Percentiles rank a stretch among this genome's conserved stretches.
These are phyloP conservation scores for Hydra vulgaris DNA, from an alignment of 30 jellyfish, hydroid and myxozoan genomes.

Conservation along the genomic window DNA sequence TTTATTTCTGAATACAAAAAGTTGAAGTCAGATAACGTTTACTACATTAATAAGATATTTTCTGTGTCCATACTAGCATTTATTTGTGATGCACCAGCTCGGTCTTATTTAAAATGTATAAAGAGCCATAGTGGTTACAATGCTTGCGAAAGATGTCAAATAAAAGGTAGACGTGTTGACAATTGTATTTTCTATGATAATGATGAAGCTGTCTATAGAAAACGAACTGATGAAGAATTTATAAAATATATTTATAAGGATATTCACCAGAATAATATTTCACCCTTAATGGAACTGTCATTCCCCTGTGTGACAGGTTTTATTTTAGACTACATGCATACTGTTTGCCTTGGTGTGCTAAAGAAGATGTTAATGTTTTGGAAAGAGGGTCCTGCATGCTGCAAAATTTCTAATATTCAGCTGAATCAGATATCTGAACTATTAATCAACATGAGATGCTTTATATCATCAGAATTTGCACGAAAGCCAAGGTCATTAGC, in stretches of 20 bases:
- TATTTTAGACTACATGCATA: not conserved
- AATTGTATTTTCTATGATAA: not conserved
- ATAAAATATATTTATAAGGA: not conserved
- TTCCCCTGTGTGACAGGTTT: not conserved
- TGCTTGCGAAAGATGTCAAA: not conserved
- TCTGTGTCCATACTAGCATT: not conserved
- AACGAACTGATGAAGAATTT: not conserved
- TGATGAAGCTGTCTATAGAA: not conserved
- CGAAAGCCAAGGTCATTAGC: not conserved
- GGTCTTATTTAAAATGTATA: not conserved
- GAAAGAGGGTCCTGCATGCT: not conserved
- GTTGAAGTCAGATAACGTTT: not conserved
- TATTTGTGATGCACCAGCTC: not conserved
- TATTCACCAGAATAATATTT: not conserved
- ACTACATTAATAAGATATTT: not conserved
- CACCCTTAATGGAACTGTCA: not conserved
- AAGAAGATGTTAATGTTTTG: not conserved
- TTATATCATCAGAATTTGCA: not conserved
- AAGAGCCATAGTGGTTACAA: not conserved
- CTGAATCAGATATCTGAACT: not conserved
- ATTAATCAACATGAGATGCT: not conserved
- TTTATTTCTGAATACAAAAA: not conserved
- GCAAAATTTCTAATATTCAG: not conserved
- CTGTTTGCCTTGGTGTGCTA: not conserved
- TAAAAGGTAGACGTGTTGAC: not conserved